phyloP scores from a whole-genome alignment of 2,888 invertebrate species.

The Leuctra nigra region DNA sequence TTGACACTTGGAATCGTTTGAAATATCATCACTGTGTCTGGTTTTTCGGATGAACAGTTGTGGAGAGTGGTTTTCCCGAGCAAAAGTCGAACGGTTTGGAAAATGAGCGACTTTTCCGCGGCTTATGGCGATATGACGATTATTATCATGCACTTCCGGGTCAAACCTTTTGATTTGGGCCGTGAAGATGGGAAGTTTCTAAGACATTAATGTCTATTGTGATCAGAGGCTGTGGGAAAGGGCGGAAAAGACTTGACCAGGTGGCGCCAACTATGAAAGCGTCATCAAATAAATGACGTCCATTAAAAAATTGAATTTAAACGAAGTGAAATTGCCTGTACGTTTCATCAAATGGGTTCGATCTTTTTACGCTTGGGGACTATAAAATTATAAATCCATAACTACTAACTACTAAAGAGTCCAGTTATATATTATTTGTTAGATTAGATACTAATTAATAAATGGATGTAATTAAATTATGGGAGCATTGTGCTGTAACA shows the following conservation, averaged over 20 bases:
- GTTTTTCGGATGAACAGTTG: neutral
- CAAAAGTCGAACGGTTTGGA: neutral
- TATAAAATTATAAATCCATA: too few species aligned
- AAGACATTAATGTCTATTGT: neutral
- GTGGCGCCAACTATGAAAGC: neutral
- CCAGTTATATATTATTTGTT: too few species aligned
- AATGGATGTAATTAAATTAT: too few species aligned
- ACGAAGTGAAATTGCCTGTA: too few species aligned
- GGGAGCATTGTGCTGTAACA: too few species aligned
- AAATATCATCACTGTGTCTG: neutral
- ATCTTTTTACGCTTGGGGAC: too few species aligned
- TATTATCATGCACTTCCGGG: constrained; percentile 7
- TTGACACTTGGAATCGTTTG: neutral
- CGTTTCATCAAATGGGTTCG: too few species aligned
- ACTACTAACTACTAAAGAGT: too few species aligned
- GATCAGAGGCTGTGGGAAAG: neutral
- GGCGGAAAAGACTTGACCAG: neutral
- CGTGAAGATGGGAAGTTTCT: constrained; percentile 12
- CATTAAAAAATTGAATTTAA: too few species aligned
- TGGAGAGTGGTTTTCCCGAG: neutral
- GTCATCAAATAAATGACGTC: too few species aligned
- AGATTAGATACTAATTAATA: too few species aligned
- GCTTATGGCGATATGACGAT: neutral
- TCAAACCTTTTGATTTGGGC: constrained; percentile 15
- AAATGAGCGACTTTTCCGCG: neutral